A percentile compares a stretch with the other conserved stretches of the same genome.
These are phyloP conservation scores for Ispidina lecontei DNA, from an alignment of 2,797 vertebrate species.

Conservation along the genomic window DNA sequence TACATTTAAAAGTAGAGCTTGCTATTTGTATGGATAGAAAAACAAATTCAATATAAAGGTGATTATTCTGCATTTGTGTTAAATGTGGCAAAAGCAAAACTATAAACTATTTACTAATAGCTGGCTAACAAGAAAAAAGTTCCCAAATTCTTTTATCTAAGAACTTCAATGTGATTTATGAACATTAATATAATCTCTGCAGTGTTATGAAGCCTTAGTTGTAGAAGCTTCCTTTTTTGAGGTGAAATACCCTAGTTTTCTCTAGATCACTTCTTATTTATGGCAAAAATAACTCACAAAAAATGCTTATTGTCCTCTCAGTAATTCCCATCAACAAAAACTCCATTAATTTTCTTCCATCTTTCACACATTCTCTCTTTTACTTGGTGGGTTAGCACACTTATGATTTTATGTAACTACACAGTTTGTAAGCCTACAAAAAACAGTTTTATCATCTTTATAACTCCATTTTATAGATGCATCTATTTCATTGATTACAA, in stretches of 20 bases:
- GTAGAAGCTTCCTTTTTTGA: background rate
- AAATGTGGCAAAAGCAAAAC: background rate
- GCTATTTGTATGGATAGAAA: background rate
- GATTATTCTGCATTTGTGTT: background rate
- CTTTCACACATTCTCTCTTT: background rate
- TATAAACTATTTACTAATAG: background rate
- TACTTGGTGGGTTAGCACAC: background rate
- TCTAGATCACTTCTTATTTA: background rate
- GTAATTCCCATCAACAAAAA: background rate
- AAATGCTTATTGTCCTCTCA: background rate
- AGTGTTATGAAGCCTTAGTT: background rate
- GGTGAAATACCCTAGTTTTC: background rate
- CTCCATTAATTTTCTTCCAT: background rate
- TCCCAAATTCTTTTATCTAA: background rate
- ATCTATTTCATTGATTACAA: conserved; percentile 3
- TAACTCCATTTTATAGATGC: conserved; percentile 27
- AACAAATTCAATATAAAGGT: background rate
- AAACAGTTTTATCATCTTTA: conserved; percentile 35
- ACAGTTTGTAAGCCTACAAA: background rate
- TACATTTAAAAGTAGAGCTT: background rate
- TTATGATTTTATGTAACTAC: background rate
- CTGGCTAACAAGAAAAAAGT: background rate
- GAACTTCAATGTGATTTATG: background rate
- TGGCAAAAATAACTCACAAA: background rate
- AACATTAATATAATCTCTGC: background rate